phyloP scores from a whole-genome alignment of 2,113 vertebrate genomes.

The Etia nguti region DNA sequence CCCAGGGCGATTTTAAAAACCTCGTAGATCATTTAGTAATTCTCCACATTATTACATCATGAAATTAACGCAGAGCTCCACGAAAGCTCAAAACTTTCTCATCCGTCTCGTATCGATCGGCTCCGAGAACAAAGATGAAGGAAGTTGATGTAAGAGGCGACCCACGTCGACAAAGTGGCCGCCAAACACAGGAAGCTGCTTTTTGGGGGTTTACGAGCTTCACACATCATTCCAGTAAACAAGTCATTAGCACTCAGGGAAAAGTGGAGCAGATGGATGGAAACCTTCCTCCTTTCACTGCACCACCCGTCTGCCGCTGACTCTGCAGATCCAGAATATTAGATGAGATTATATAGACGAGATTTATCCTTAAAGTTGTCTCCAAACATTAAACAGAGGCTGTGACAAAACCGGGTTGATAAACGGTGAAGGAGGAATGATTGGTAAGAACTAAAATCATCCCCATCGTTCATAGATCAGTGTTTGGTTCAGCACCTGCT shows the following conservation, averaged over 20 bases:
- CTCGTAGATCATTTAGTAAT: conserved; percentile 3
- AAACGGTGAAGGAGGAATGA: neutral
- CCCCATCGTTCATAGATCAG: too few relatives aligned
- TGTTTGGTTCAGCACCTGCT: neutral
- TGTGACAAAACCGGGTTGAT: neutral
- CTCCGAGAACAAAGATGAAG: neutral
- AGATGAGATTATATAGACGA: too few relatives aligned
- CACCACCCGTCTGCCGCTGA: accelerated
- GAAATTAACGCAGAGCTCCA: neutral
- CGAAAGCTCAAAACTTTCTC: conserved; percentile 17
- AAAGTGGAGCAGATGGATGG: too few relatives aligned
- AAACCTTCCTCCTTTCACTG: neutral
- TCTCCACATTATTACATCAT: conserved; percentile 29
- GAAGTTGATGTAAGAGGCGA: neutral
- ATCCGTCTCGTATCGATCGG: conserved; percentile 37
- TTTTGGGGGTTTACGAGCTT: neutral
- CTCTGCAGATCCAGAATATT: neutral
- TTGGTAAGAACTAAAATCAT: neutral
- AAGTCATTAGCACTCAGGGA: accelerated
- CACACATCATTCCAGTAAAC: neutral
- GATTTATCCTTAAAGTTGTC: neutral
- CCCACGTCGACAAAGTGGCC: neutral
- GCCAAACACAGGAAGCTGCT: neutral
- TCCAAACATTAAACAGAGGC: neutral
- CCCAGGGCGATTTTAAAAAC: conserved; percentile 25